Percentiles rank a stretch among this genome's conserved stretches.
Evolutionary conservation across 2,888 invertebrate genomes (phyloP).

Genomic region (Scaptomyza cyrtandrae): DNA sequence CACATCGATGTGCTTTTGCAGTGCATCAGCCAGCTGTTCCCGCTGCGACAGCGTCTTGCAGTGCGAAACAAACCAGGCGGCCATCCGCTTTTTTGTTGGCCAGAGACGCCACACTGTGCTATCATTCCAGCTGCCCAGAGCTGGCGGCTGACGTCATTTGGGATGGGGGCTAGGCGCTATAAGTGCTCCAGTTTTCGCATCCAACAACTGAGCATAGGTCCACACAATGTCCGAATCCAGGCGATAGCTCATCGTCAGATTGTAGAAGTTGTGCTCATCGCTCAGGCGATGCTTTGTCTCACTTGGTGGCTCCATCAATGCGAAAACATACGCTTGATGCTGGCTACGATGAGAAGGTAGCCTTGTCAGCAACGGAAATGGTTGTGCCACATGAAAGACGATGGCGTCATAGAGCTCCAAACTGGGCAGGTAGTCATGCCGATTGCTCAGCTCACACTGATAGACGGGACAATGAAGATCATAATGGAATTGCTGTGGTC

Average conservation of each 20-base stretch:
- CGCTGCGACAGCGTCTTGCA: conserved; percentile 85
- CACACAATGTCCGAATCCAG: conserved; percentile 85
- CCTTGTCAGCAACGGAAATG: conserved; percentile 76
- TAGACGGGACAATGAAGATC: conserved; percentile 81
- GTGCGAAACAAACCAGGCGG: conserved; percentile 87
- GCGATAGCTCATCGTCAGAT: conserved; percentile 87
- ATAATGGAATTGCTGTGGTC: conserved; percentile 70
- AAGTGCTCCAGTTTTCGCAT: conserved; percentile 64
- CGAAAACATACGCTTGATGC: conserved; percentile 86
- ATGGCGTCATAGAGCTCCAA: conserved; percentile 85
- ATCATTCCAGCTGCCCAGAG: conserved; percentile 51
- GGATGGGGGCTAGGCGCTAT: conserved; percentile 76
- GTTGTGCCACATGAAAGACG: conserved; percentile 85
- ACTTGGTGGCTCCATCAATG: conserved; percentile 85
- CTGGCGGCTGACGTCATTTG: conserved; percentile 71
- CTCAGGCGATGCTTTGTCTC: conserved; percentile 82
- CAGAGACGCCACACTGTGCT: conserved; percentile 52
- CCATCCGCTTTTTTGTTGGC: conserved; percentile 85
- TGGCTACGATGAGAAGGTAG: conserved; percentile 82
- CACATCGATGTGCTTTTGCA: conserved; percentile 86
- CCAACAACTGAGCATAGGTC: conserved; percentile 83
- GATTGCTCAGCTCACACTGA: conserved; percentile 85
- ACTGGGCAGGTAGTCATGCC: conserved; percentile 75
- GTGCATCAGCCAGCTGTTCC: conserved; percentile 84
- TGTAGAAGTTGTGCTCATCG: conserved; percentile 85